phyloP scores from a whole-genome alignment of 1,140 invertebrate species.

The Saccostrea echinata region DNA sequence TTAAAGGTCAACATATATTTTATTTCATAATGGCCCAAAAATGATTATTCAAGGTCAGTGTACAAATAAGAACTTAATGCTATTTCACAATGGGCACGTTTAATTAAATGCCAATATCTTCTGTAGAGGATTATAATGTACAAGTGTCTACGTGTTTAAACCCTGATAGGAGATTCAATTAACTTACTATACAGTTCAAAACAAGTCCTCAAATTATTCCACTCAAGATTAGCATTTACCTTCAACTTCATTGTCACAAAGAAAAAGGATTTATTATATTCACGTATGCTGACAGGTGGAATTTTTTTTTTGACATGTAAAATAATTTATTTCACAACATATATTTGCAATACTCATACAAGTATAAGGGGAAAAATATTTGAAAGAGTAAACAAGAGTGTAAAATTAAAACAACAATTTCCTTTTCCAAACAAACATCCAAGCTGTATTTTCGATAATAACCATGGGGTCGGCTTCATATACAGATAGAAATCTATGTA shows the following conservation, averaged over 20 bases:
- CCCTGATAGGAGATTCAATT: background rate
- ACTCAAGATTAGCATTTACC: background rate
- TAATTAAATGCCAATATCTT: constrained; percentile 11
- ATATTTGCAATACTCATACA: no score
- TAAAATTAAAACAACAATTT: background rate
- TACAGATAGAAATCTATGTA: no score
- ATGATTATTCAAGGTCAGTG: background rate
- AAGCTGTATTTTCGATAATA: no score
- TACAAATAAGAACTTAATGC: background rate
- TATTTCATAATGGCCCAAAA: background rate
- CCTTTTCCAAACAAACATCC: background rate
- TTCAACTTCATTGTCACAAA: background rate
- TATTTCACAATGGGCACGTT: background rate
- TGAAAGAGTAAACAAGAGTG: no score
- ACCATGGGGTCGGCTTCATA: no score
- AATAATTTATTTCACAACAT: no score
- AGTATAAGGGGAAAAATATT: no score
- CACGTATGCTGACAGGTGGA: background rate
- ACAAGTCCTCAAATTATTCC: background rate
- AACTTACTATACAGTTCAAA: background rate
- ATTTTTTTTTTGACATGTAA: background rate
- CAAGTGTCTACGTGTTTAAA: background rate
- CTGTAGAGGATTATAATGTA: background rate
- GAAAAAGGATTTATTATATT: background rate
- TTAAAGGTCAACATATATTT: background rate